Evolutionary conservation across 2,888 invertebrate species (phyloP), one percentile per base, ranked within the genome.

Genomic region (Pseudoips prasinana): DNA sequence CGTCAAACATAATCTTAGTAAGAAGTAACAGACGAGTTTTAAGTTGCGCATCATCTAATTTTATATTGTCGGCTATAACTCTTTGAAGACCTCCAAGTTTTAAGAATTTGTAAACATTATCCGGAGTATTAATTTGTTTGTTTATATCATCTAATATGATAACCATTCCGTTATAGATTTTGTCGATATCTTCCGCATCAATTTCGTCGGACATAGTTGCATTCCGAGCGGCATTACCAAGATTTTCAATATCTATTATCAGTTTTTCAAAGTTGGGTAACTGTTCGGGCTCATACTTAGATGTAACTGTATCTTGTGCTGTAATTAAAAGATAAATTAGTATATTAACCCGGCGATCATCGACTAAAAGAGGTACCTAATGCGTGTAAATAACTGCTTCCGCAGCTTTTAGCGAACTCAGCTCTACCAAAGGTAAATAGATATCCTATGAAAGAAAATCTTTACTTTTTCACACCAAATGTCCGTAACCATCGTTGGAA

Each of bases 11-110:
- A 1, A 43, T 50, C 43, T 78, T 79, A 0, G 73, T 37, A 10
- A 83, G 31, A 0, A 62, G 35, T 0, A 85, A 40, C 0, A 77
- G 38, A 8, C 60, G 61, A 1, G 46, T 56, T 43, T 69, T 70
- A 1, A 85, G 23, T 9, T 64, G 59, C 1, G 48, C 24, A 27
- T 73, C 35, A 1, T 44, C 17, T 2, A 56, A 31, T 1, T 49
- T 47, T 1, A 83, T 42, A 35, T 70, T 60, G 0, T 61, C 58
- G 0, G 60, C 45, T 1, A 83, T 41, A 2, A 77, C 43, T 48
- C 73, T 62, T 6, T 73, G 59, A 1, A 83, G 40, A 0, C 84
- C 84, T 29, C 73, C 73, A 0, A 56, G 63, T 46, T 70, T 72
- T 0, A 83, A 30, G 32, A 85, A 81, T 28, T 52, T 60, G 22